Evolutionary conservation across 2,797 vertebrate species (phyloP).

Genomic region (Tenualosa ilisha): DNA sequence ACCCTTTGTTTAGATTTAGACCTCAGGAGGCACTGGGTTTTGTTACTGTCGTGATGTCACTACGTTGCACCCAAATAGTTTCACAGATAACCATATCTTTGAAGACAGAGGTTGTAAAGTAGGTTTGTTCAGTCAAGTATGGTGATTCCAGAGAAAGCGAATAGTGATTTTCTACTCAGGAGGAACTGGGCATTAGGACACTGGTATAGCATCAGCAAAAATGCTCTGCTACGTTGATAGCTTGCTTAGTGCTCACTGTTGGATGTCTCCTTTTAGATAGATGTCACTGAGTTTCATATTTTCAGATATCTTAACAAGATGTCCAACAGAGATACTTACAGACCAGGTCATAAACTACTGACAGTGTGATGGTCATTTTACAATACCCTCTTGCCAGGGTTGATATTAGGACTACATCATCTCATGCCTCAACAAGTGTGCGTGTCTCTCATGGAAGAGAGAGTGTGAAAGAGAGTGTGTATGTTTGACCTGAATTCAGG

Average conservation of each 20-base stretch:
- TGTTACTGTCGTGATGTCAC: neutral
- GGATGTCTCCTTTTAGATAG: neutral
- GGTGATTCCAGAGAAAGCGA: neutral
- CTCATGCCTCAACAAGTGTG: neutral
- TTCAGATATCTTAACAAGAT: too few relatives aligned
- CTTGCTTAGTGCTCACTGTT: too few relatives aligned
- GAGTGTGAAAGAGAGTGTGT: neutral
- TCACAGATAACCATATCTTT: neutral
- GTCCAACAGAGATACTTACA: neutral
- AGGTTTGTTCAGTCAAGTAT: neutral
- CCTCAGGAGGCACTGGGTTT: neutral
- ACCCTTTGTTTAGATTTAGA: neutral
- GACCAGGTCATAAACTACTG: neutral
- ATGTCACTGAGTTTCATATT: neutral
- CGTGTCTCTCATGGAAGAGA: neutral
- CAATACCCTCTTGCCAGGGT: too few relatives aligned
- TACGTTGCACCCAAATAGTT: neutral
- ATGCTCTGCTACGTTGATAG: too few relatives aligned
- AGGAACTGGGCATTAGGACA: neutral
- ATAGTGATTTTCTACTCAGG: neutral
- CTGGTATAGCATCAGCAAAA: too few relatives aligned
- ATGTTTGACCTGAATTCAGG: neutral
- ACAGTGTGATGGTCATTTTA: neutral
- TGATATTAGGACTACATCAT: too few relatives aligned
- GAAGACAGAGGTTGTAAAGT: neutral